phyloP scores from a whole-genome alignment of 2,113 vertebrate species.

The Urocolius indicus region DNA sequence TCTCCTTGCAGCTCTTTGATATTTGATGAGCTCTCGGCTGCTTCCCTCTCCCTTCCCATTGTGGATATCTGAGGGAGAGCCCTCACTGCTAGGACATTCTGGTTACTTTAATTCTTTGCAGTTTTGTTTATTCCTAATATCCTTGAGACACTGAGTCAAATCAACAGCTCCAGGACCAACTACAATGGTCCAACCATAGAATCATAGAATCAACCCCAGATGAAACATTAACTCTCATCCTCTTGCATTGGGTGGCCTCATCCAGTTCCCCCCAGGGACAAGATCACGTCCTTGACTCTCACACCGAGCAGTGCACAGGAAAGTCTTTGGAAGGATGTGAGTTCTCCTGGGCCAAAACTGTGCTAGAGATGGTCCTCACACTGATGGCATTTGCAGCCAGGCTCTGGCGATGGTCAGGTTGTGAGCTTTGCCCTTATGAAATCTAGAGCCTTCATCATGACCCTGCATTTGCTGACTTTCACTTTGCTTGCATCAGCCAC shows the following conservation, averaged over 20 bases:
- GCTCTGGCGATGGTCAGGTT: background rate
- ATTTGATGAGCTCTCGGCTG: background rate
- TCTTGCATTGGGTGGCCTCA: background rate
- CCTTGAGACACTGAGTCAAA: background rate
- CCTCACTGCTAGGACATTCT: background rate
- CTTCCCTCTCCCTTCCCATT: background rate
- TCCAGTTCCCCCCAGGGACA: background rate
- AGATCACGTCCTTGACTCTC: background rate
- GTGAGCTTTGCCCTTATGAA: background rate
- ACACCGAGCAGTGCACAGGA: background rate
- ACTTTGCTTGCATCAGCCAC: rapidly evolving
- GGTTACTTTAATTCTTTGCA: background rate
- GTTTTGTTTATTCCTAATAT: background rate
- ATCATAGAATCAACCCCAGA: background rate
- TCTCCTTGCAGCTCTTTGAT: background rate
- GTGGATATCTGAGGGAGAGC: background rate
- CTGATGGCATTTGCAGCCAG: background rate
- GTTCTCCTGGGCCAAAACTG: background rate
- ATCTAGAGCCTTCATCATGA: background rate
- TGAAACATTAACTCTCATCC: background rate
- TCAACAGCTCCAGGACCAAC: background rate
- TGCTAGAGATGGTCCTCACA: background rate
- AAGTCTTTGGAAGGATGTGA: background rate
- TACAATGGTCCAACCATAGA: background rate
- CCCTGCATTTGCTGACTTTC: background rate